These are phyloP conservation scores for Noctilio leporinus DNA, from an alignment of 2,113 vertebrate genomes.

Conservation along the genomic window DNA sequence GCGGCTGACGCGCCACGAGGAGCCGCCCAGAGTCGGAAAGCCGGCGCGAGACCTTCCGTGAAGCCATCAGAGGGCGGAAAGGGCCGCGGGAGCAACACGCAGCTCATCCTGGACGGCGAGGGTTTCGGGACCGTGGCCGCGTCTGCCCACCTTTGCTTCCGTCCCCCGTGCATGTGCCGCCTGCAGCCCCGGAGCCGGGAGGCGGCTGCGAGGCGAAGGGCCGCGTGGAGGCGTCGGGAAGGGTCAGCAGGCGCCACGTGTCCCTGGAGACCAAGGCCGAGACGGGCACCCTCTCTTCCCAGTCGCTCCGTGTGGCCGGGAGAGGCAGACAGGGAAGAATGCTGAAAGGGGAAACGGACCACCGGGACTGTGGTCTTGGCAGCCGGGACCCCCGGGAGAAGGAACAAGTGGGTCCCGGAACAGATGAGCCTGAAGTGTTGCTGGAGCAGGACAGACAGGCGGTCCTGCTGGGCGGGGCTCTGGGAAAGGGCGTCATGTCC, in stretches of 20 bases:
- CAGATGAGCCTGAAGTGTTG: neutral
- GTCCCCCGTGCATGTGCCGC: neutral
- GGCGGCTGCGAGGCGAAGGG: neutral
- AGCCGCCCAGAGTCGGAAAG: no score
- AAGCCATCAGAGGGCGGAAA: no score
- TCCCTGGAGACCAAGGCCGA: neutral
- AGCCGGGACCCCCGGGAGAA: neutral
- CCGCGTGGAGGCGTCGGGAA: no score
- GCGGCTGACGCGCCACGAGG: no score
- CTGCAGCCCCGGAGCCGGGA: neutral
- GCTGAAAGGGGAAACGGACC: neutral
- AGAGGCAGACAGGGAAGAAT: neutral
- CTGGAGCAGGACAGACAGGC: neutral
- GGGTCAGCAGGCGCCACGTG: neutral
- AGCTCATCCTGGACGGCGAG: neutral
- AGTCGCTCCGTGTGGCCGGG: neutral
- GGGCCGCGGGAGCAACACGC: neutral
- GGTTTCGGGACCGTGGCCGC: neutral
- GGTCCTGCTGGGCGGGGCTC: neutral
- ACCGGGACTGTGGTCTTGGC: neutral
- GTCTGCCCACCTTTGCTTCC: neutral
- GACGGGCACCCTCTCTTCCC: neutral
- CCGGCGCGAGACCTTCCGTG: no score
- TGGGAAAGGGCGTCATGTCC: neutral
- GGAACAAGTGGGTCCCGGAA: neutral